phyloP scores from a whole-genome alignment of 2,888 invertebrate species.

The Venustoraphidia nigricollis region DNA sequence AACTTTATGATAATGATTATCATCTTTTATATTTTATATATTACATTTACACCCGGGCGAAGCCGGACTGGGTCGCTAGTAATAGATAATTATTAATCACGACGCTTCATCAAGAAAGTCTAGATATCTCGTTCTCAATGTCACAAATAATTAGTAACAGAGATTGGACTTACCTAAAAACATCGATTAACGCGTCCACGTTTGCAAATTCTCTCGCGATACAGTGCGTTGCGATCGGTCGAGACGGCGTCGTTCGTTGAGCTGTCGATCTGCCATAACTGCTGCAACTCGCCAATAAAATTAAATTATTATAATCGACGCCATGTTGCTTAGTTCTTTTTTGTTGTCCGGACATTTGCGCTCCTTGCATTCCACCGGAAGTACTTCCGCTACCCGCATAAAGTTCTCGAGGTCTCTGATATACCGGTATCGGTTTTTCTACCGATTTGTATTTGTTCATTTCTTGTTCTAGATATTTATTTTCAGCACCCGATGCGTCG shows the following conservation, averaged over 20 bases:
- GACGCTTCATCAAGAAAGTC: too few species aligned
- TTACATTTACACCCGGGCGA: too few species aligned
- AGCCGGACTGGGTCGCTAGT: too few species aligned
- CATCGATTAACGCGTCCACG: not conserved
- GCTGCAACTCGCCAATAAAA: not conserved
- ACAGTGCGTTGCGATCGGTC: not conserved
- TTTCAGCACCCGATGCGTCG: too few species aligned
- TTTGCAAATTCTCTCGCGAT: not conserved
- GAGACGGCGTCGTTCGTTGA: not conserved
- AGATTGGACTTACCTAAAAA: not conserved
- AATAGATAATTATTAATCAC: too few species aligned
- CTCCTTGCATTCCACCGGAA: not conserved
- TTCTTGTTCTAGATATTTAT: too few species aligned
- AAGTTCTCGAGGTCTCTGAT: slow-evolving; percentile 1
- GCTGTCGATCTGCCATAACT: too few species aligned
- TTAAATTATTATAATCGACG: slow-evolving; percentile 1
- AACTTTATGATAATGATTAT: too few species aligned
- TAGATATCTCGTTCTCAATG: too few species aligned
- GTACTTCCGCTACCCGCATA: not conserved
- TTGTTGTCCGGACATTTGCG: not conserved
- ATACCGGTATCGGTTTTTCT: not conserved
- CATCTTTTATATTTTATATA: too few species aligned
- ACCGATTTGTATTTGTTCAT: not conserved
- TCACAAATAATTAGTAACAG: too few species aligned
- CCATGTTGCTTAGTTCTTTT: not conserved